Evolutionary conservation across 2,888 invertebrate genomes (phyloP), one percentile per base, ranked within the genome.

Genomic region (Heliconius aoede): DNA sequence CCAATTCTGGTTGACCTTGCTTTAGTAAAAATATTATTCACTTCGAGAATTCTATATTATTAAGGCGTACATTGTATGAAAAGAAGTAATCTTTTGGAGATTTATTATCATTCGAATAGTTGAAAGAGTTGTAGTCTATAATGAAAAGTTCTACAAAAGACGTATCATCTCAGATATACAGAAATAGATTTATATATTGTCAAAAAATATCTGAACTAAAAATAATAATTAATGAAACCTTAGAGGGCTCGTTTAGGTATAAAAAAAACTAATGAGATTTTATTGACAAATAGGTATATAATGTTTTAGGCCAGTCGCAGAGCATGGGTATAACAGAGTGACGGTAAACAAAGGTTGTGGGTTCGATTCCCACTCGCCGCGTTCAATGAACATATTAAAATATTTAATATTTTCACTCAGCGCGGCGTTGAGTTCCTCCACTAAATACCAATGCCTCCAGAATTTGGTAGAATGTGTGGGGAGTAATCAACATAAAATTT

Each of bases 1-100:
- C 46, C 79, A 76, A 74, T 78, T 78, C 72, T 64, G 30, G 64
- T 18, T 75, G 77, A 79, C 77, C 75, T 79, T 77, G 71, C 55
- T 30, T 26, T 21, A 62, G 64, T 32, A 71, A 71, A 68, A 72
- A 71, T 40, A 55, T 64, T 51, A 51, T 36, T 40, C 67, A 67
- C 58, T 64, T 21, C n/a, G 28, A 36, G 55, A 77, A 77, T 67
- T 73, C 65, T 79, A 71, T 77, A 71, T 58, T 61, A 75, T 73
- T 55, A 26, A 40, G 65, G 26, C 61, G 24, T 62, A 62, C 51
- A 21, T 21, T 55, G 26, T 61, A 62, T 55, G 69, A 71, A 71
- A 18, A 55, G 26, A 26, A 74, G 58, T 67, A 67, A 67, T 67
- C 32, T 73, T 73, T 65, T 40, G 15, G 18, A 60, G 28, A 69